These are phyloP conservation scores for Eupleurogrammus muticus DNA, from an alignment of 2,797 vertebrate species.

Conservation along the genomic window DNA sequence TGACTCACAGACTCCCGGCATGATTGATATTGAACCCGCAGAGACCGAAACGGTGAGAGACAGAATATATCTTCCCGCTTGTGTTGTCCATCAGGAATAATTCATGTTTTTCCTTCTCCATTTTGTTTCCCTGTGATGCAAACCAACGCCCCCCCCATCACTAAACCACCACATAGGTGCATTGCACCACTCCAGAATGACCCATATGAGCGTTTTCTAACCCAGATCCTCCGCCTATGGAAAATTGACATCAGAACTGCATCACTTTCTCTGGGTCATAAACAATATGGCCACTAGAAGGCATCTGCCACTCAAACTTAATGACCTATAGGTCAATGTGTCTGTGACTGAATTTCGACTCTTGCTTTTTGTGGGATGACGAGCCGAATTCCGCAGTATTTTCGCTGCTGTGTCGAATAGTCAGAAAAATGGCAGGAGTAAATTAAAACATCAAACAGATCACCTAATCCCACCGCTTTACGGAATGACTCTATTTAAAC, in stretches of 20 bases:
- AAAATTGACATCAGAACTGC: no score
- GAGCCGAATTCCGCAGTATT: neutral
- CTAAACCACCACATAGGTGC: no score
- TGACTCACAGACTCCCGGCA: conserved; percentile 23
- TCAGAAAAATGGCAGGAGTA: conserved; percentile 1
- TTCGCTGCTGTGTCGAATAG: conserved; percentile 4
- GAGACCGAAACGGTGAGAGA: conserved; percentile 25
- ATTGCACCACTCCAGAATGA: no score
- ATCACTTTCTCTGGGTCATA: no score
- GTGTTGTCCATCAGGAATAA: neutral
- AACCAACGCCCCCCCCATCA: no score
- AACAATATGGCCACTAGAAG: no score
- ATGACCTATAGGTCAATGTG: no score
- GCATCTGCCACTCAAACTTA: no score
- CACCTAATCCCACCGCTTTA: conserved; percentile 8
- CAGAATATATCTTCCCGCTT: neutral
- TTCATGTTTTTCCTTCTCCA: neutral
- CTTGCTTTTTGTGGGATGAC: no score
- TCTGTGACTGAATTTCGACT: no score
- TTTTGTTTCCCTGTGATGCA: neutral
- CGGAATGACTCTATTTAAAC: conserved; percentile 29
- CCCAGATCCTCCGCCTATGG: no score
- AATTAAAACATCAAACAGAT: conserved; percentile 46
- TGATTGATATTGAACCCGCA: conserved; percentile 39
- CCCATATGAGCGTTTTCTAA: no score